Percentiles rank a stretch among this genome's conserved stretches.
These are phyloP conservation scores for Lacerta viridis DNA, from an alignment of 2,797 vertebrate genomes.

Conservation along the genomic window DNA sequence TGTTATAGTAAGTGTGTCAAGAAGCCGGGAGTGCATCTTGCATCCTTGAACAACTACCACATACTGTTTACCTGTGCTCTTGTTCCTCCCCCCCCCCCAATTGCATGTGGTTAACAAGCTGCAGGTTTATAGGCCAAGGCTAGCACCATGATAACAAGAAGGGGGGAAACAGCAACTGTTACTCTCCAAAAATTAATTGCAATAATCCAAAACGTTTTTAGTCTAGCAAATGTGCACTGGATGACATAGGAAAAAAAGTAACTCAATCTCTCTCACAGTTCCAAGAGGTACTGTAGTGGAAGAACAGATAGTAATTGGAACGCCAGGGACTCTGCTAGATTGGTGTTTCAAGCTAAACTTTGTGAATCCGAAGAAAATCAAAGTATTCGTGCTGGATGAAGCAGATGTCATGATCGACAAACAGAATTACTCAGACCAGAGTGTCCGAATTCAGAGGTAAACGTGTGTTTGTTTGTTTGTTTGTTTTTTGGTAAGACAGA, in stretches of 20 bases:
- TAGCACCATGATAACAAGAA: not conserved
- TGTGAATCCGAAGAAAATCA: constrained; percentile 73
- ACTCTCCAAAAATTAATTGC: not conserved
- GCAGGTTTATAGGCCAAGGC: not conserved
- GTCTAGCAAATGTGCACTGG: not conserved
- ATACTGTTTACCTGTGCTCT: too few relatives aligned
- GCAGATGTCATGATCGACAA: constrained; percentile 83
- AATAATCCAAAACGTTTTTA: not conserved
- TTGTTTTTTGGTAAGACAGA: too few relatives aligned
- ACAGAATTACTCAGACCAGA: constrained; percentile 80
- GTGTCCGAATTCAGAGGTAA: constrained; percentile 82
- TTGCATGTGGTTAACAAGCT: not conserved
- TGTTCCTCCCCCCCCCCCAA: too few relatives aligned
- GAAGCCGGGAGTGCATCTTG: too few relatives aligned
- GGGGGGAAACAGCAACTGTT: not conserved
- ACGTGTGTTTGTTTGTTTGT: not conserved
- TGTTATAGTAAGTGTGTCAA: too few relatives aligned
- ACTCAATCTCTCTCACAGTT: constrained; percentile 60
- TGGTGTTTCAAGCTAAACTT: constrained; percentile 82
- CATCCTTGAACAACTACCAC: too few relatives aligned
- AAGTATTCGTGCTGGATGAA: constrained; percentile 82
- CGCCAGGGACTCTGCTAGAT: constrained; percentile 80
- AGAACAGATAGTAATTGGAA: constrained; percentile 83
- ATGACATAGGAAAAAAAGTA: not conserved
- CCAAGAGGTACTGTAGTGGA: constrained; percentile 55